Evolutionary conservation across 2,113 vertebrate species (phyloP), one percentile per base, ranked within the genome.

Genomic region (Nanorana parkeri): DNA sequence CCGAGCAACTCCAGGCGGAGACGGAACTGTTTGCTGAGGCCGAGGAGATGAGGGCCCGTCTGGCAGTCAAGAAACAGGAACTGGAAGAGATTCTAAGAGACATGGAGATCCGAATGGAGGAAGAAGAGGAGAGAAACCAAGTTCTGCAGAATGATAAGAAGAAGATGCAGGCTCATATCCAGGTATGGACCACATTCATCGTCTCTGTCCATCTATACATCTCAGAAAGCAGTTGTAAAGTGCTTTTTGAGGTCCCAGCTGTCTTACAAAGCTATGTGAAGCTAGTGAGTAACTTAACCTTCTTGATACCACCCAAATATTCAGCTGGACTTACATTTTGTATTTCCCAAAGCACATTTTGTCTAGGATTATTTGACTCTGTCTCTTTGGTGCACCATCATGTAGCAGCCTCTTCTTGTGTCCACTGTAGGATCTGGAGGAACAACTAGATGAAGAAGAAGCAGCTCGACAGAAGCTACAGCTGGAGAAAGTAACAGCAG

Each of bases 81-180:
- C 16, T 99, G 64, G 98, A 99, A 88, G 98, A 99, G 91, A 98
- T 99, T 82, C 94, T 99, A 11, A 96, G 99, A 15, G 97, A 99
- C 86, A 87, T 99, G 84, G 98, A 99, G 86, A 98, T 97, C 4
- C 92, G 98, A 15, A 96, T 99, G 47, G 98, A 99, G 85, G 98
- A 99, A 61, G 98, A 99, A 68, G 98, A 99, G 84, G 98, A 99
- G 87, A 92, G 97, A 87, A 99, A 96, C 91, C 97, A 99, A 85
- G 93, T 93, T 68, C 63, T 99, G 86, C 96, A 97, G 88, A 98
- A 97, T 51, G 97, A 99, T 87, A 99, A 98, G 89, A 99, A 99
- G 90, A 99, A 98, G 88, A 99, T 99, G 97, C 97, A 99, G 87
- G 87, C 95, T 0, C 97, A 99, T 78, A 95, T 99, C 77, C 97